These are phyloP conservation scores for Diplolepis rosae DNA, from an alignment of 2,888 invertebrate species.

Conservation along the genomic window DNA sequence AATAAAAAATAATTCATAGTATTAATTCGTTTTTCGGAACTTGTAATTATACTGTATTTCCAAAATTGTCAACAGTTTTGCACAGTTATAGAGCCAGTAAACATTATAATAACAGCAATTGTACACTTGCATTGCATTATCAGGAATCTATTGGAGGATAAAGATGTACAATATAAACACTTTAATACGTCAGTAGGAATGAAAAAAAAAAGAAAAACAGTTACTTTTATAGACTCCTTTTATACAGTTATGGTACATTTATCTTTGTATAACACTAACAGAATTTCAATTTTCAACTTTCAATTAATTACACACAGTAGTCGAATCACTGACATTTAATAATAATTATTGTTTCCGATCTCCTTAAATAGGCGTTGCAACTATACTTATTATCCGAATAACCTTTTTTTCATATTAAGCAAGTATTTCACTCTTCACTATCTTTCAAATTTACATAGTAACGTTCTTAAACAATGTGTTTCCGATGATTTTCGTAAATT, in stretches of 20 bases:
- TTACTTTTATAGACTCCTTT: constrained; percentile 50
- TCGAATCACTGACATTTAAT: constrained; percentile 24
- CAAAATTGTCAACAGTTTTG: background rate
- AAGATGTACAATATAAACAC: background rate
- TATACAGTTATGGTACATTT: constrained; percentile 64
- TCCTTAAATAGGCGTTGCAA: constrained; percentile 12
- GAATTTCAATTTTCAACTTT: constrained; percentile 34
- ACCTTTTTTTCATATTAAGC: constrained; percentile 33
- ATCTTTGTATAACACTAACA: constrained; percentile 53
- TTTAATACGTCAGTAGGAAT: background rate
- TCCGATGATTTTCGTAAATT: constrained; percentile 32
- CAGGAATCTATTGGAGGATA: background rate
- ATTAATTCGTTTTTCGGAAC: background rate
- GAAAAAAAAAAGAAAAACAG: constrained; percentile 4
- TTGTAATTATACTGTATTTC: background rate
- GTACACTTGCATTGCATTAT: background rate
- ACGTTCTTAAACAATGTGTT: constrained; percentile 41
- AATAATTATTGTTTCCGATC: constrained; percentile 15
- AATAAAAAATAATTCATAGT: background rate
- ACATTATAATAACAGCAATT: constrained; percentile 1
- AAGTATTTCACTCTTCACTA: constrained; percentile 40
- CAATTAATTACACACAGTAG: constrained; percentile 30
- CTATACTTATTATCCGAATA: constrained; percentile 28
- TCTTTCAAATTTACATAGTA: constrained; percentile 18
- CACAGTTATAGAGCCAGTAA: background rate